Evolutionary conservation across 2,888 invertebrate species (phyloP).

Genomic region (Diplazon laetatorius): DNA sequence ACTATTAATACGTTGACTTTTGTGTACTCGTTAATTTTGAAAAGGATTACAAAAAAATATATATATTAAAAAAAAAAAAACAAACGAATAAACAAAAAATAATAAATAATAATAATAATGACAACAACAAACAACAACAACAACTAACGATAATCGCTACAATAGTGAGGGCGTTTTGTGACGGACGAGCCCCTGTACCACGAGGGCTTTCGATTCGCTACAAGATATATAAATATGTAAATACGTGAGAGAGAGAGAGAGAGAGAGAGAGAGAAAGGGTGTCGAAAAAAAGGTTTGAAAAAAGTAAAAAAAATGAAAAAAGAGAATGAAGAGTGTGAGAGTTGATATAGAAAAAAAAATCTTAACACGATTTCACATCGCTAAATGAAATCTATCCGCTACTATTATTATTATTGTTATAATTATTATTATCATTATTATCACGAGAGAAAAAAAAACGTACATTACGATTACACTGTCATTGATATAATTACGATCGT

Average conservation of each 20-base stretch:
- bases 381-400: conserved; percentile 56
- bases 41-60: conserved; percentile 24
- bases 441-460: conserved; percentile 38
- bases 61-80: conserved; percentile 4
- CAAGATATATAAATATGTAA: conserved; percentile 63
- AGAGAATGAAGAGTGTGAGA: conserved; percentile 37
- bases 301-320: conserved; percentile 34
- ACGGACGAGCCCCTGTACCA: conserved; percentile 35
- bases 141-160: conserved; percentile 41
- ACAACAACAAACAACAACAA: conserved; percentile 30
- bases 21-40: conserved; percentile 58
- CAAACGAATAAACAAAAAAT: too few species aligned
- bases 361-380: conserved; percentile 55
- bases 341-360: conserved; percentile 29
- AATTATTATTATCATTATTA: conserved; percentile 59
- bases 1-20: conserved; percentile 59
- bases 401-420: conserved; percentile 57
- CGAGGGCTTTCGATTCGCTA: conserved; percentile 46
- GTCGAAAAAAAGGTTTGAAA: background rate
- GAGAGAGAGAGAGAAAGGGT: conserved; percentile 30
- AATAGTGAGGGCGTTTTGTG: conserved; percentile 36
- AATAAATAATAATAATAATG: too few species aligned
- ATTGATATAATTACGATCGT: conserved; percentile 53
- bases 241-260: conserved; percentile 57
- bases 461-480: conserved; percentile 64